Conservation (phyloP, 2,797 vertebrate genomes). For the Coccyzus lansbergi region DNA sequence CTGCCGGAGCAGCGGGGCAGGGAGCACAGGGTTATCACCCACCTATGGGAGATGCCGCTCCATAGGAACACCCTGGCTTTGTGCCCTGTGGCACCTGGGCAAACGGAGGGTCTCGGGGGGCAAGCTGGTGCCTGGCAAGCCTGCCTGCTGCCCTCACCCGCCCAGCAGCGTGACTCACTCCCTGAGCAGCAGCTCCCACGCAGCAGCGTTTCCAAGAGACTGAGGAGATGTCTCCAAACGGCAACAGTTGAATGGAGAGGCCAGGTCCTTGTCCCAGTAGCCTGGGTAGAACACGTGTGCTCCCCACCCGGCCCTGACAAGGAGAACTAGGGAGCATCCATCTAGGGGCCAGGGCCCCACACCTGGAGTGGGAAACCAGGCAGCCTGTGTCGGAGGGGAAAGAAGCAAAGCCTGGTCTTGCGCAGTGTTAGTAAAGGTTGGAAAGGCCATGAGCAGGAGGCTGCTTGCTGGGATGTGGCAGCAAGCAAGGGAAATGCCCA, state of each 20-base stretch:
- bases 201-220: constrained; percentile 35
- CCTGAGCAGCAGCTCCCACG: not conserved
- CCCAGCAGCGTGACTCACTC: not conserved
- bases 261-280: accelerated
- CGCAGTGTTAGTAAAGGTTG: not conserved
- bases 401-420: not conserved
- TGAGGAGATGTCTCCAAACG: not conserved
- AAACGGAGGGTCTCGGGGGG: not conserved
- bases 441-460: accelerated
- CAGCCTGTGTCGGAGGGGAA: not conserved
- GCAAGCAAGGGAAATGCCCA: not conserved
- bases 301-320: accelerated
- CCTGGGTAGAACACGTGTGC: not conserved
- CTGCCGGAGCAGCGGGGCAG: accelerated
- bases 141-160: not conserved
- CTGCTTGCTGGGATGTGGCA: not conserved
- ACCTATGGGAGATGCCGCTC: accelerated
- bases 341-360: not conserved
- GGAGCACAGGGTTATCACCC: not conserved
- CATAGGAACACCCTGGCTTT: not conserved
- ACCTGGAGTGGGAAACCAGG: accelerated
- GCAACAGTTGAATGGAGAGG: not conserved
- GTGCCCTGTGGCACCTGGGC: not conserved
- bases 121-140: not conserved
- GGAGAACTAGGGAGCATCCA: accelerated